Percentiles rank a stretch among this genome's conserved stretches.
These are phyloP conservation scores for Mastomys coucha DNA, from an alignment of 2,113 vertebrate genomes.

Conservation along the genomic window DNA sequence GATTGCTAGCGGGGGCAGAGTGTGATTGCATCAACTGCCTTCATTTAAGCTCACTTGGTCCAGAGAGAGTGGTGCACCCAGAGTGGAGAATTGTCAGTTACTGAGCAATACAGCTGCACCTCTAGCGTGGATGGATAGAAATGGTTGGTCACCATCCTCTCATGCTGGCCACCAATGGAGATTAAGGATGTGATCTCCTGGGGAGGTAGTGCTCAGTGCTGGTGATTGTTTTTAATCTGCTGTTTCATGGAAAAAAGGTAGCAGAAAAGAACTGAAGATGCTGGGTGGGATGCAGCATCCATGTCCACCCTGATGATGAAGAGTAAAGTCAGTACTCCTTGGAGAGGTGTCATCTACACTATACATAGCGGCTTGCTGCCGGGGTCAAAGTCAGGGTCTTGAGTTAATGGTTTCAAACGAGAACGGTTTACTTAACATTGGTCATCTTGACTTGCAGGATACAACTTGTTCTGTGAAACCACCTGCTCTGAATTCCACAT, in stretches of 20 bases:
- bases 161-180: not conserved
- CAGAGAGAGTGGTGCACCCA: rapidly evolving
- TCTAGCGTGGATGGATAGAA: not conserved
- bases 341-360: not conserved
- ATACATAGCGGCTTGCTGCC: not conserved
- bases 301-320: not conserved
- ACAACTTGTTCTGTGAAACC: not conserved
- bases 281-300: not conserved
- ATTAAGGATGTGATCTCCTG: not conserved
- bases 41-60: not conserved
- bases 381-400: not conserved
- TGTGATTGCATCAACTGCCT: not conserved
- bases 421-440: not conserved
- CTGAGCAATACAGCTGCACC: no score
- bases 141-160: rapidly evolving
- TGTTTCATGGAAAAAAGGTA: not conserved
- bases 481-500: not conserved
- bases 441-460: not conserved
- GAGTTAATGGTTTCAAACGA: not conserved
- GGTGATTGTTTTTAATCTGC: not conserved
- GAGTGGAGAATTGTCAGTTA: not conserved
- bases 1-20: not conserved
- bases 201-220: no score
- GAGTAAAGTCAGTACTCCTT: not conserved
- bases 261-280: not conserved